Evolutionary conservation across 2,888 invertebrate genomes (phyloP), one percentile per base, ranked within the genome.

Genomic region (Tridacna gigas): DNA sequence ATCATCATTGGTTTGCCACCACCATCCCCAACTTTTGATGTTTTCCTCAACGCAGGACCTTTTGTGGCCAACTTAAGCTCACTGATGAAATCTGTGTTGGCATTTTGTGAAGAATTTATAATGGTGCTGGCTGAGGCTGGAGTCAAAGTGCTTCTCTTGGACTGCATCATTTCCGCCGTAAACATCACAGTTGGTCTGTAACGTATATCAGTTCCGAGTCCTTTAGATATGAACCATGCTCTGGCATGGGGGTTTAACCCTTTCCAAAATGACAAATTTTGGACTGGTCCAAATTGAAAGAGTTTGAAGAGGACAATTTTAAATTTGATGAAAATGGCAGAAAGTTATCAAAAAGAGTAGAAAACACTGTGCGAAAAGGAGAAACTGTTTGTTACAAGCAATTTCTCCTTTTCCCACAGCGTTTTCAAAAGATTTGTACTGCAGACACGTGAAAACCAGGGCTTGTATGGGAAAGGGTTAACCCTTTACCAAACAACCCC

Each of bases 31-130:
- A 5, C 48, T 22, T 12, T 76, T 12, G 80, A 71, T 13, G 82
- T 80, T 37, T 78, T 80, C 11, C 76, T 73, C 25, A 84, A 37
- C 13, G 80, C 71, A 5, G 82, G 65, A 60, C 74, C 79, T 66
- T 82, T 82, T 5, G 86, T 86, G 28, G 88, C 87, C 69, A 80
- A 71, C 65, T 90, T 90, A 18, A 90, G 77, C 60, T 90, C 90
- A 20, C 80, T 80, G n/a, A 90, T 77, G 47, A 90, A 84, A 69
- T 88, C 88, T 60, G 71, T 66, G 28, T 81, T 63, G 26, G 65
- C 75, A 25, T 26, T 51, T 20, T 25, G 51, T 25, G 71, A 25
- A 12, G 71, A 22, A 77, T 76, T 73, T 37, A 69, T 37, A 67
- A 73, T 26, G 22, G 75, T 67, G 25, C 60, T 73, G 15, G 78